These are phyloP conservation scores for Colletes latitarsis DNA, from an alignment of 1,140 invertebrate species.

Conservation along the genomic window DNA sequence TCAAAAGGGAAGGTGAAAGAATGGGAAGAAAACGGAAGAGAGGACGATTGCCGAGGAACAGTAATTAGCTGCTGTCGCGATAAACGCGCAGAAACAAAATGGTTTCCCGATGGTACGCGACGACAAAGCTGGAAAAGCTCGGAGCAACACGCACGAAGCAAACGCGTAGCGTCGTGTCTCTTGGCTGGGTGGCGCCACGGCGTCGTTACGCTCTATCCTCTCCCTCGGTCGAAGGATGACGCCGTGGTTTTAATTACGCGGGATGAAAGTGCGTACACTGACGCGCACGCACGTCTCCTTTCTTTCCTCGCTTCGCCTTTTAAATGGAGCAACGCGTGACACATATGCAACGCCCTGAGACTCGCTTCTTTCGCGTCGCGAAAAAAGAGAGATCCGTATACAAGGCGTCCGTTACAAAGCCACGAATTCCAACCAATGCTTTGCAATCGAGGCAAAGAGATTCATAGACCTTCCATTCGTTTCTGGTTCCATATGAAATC, in stretches of 20 bases:
- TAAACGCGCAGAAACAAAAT: background rate
- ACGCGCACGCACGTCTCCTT: conserved; percentile 30
- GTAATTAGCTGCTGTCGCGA: background rate
- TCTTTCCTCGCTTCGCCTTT: conserved; percentile 37
- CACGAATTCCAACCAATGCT: too few relatives aligned
- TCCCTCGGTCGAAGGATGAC: conserved; percentile 63
- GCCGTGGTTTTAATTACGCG: conserved; percentile 78
- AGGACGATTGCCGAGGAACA: background rate
- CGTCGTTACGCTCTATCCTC: conserved; percentile 51
- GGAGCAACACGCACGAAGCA: conserved; percentile 1
- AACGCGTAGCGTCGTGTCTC: conserved; percentile 11
- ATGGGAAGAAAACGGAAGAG: background rate
- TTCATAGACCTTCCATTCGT: too few relatives aligned
- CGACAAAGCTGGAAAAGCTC: conserved; percentile 1
- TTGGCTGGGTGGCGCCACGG: conserved; percentile 60
- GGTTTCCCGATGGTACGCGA: too few relatives aligned
- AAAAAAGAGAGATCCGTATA: conserved; percentile 9
- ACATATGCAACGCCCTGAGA: conserved; percentile 17
- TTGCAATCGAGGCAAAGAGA: too few relatives aligned
- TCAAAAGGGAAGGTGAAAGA: background rate
- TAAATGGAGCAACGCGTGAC: conserved; percentile 42
- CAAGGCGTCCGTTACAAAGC: background rate
- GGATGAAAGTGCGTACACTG: conserved; percentile 74
- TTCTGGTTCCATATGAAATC: too few relatives aligned
- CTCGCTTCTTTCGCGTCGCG: background rate